Base-by-base conservation (phyloP, 2,113 vertebrate genomes). In the Corydoras maculifer region DNA sequence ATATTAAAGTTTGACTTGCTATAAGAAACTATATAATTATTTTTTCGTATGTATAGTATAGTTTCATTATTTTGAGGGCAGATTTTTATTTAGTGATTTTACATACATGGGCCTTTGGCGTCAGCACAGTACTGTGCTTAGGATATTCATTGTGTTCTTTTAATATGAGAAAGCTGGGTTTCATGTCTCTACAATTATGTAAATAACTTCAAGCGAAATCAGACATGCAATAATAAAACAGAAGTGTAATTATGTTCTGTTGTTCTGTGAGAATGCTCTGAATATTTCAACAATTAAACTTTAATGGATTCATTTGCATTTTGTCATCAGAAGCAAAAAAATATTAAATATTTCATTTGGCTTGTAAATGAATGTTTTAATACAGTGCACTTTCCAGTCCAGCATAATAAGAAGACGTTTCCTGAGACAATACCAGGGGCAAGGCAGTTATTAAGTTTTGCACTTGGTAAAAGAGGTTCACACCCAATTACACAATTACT, bases 221-320 rank as follows among this genome's bases (percentile, higher is more conserved):
- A 68, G 75, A 78, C 68, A 76, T 72, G 35, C 68, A 68, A 75
- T 68, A 75, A 79, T 70, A 70, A 51, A 51, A 59, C 65, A 69
- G 18, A 73, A 75, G 72, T 35, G 78, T 74, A 82, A 85, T 85
- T 79, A 82, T 80, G 81, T 80, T 57, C 72, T 62, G 61, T 35
- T 79, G 68, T 62, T 77, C 68, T 65, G 55, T 62, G 68, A 35
- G 48, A 71, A 68, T 68, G 58, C 66, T 68, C 5, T 30, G 64
- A 77, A 77, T 72, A 61, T 43, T 75, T 58, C 43, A 49, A 66
- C 43, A 58, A 79, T 80, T 70, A 80, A 77, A 80, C 48, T 77
- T 80, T 77, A 77, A 80, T 80, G 79, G 68, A 55, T 70, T 77
- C 62, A 65, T 75, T 75, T 78, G 49, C 59, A 75, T 75, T 51